Evolutionary conservation across 2,888 invertebrate genomes (phyloP).

Genomic region (Choristoneura rosaceana): DNA sequence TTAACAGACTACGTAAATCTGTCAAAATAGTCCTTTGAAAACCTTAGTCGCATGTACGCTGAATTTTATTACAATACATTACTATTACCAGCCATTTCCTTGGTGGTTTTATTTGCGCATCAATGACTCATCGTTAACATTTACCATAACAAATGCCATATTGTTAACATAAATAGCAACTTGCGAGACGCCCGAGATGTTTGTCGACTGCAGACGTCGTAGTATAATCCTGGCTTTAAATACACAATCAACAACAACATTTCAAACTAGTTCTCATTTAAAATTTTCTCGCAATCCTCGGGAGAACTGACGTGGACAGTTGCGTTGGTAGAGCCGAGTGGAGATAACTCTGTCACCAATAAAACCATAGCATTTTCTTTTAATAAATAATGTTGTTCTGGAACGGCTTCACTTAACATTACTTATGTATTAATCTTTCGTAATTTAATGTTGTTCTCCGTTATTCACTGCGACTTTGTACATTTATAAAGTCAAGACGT

Average conservation of each 20-base stretch:
- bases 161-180: slow-evolving; percentile 39
- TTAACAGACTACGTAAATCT: slow-evolving; percentile 16
- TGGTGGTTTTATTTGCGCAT: slow-evolving; percentile 26
- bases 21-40: slow-evolving; percentile 23
- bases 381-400: slow-evolving; percentile 9
- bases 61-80: slow-evolving; percentile 21
- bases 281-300: slow-evolving; percentile 47
- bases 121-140: slow-evolving; percentile 38
- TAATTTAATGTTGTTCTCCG: neutral
- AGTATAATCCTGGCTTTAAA: slow-evolving; percentile 49
- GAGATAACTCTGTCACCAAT: slow-evolving; percentile 42
- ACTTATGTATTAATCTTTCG: slow-evolving; percentile 12
- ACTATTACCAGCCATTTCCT: slow-evolving; percentile 25
- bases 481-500: neutral
- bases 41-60: neutral
- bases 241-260: slow-evolving; percentile 46
- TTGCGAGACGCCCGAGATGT: slow-evolving; percentile 30
- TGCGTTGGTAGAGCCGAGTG: slow-evolving; percentile 44
- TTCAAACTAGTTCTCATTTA: slow-evolving; percentile 47
- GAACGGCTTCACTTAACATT: slow-evolving; percentile 12
- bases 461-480: neutral
- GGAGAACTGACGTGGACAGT: slow-evolving; percentile 47
- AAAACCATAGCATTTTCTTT: slow-evolving; percentile 37
- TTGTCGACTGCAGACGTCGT: slow-evolving; percentile 34
- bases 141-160: slow-evolving; percentile 34